Percentiles rank a stretch among this genome's conserved stretches.
phyloP scores from a whole-genome alignment of 2,888 invertebrate species.

The Amiota mariae region DNA sequence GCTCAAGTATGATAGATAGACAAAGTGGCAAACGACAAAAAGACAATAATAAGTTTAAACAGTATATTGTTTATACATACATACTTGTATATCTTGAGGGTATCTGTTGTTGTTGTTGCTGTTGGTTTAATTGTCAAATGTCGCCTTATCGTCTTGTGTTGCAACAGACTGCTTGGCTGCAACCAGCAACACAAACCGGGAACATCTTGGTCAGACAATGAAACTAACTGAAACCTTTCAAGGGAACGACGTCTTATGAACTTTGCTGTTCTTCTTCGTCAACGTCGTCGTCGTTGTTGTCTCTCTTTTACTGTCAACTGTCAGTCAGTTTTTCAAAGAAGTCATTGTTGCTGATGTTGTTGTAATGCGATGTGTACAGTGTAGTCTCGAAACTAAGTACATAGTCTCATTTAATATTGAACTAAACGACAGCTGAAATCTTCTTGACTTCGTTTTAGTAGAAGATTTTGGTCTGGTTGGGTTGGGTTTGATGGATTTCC shows the following conservation, averaged over 20 bases:
- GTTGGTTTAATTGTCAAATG: constrained; percentile 22
- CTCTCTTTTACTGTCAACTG: constrained; percentile 61
- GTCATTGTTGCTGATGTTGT: constrained; percentile 28
- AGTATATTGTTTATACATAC: no score
- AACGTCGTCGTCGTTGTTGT: constrained; percentile 20
- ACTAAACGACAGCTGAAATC: constrained; percentile 15
- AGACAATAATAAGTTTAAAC: no score
- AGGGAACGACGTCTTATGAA: constrained; percentile 6
- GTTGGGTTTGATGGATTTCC: no score
- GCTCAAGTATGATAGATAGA: neutral
- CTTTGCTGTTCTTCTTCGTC: neutral
- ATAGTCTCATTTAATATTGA: neutral
- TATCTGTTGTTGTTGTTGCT: neutral
- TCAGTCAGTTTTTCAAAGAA: constrained; percentile 52
- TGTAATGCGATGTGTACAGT: constrained; percentile 9
- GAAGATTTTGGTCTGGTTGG: no score
- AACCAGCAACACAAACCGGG: neutral
- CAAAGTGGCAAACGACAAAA: no score
- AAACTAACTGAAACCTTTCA: constrained; percentile 20
- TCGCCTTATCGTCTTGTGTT: constrained; percentile 15
- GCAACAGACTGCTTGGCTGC: constrained; percentile 59
- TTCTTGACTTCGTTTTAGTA: no score
- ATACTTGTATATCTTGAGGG: neutral
- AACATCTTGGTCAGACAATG: neutral
- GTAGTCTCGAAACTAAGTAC: neutral